phyloP scores from a whole-genome alignment of 2,888 invertebrate species.

The Anodontia alba region DNA sequence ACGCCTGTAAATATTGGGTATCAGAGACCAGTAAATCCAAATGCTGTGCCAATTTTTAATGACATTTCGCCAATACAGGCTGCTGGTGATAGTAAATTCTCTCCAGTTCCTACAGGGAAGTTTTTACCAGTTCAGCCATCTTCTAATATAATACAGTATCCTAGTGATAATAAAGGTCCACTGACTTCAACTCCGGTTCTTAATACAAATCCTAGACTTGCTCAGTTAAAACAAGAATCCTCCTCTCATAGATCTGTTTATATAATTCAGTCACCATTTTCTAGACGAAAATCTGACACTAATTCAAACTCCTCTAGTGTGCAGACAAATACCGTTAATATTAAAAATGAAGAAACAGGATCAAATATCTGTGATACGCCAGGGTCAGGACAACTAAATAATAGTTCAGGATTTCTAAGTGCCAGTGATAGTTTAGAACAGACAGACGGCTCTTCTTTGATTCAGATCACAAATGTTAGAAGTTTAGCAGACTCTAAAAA shows the following conservation, averaged over 20 bases:
- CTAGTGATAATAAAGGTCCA: constrained; percentile 20
- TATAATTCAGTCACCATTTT: constrained; percentile 54
- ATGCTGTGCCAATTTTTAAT: constrained; percentile 58
- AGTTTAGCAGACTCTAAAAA: not conserved
- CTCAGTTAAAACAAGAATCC: constrained; percentile 46
- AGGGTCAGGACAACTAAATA: constrained; percentile 32
- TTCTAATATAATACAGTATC: not conserved
- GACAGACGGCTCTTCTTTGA: constrained; percentile 22
- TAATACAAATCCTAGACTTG: constrained; percentile 35
- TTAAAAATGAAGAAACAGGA: not conserved
- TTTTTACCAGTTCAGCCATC: constrained; percentile 40
- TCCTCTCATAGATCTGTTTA: constrained; percentile 56
- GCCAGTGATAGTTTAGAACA: constrained; percentile 52
- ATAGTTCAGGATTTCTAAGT: constrained; percentile 62
- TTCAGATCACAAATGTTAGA: constrained; percentile 6
- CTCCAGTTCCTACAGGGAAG: constrained; percentile 16
- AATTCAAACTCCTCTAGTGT: not conserved
- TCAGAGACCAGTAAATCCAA: constrained; percentile 38
- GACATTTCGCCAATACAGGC: constrained; percentile 55
- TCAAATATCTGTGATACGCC: not conserved
- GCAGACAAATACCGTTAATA: not conserved
- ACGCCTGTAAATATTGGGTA: constrained; percentile 21
- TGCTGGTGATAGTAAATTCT: not conserved
- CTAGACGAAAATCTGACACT: constrained; percentile 28
- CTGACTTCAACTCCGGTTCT: constrained; percentile 53